Base-by-base conservation (phyloP, 92 coral and sea anemone species). In the Isaurus tuberculatus region DNA sequence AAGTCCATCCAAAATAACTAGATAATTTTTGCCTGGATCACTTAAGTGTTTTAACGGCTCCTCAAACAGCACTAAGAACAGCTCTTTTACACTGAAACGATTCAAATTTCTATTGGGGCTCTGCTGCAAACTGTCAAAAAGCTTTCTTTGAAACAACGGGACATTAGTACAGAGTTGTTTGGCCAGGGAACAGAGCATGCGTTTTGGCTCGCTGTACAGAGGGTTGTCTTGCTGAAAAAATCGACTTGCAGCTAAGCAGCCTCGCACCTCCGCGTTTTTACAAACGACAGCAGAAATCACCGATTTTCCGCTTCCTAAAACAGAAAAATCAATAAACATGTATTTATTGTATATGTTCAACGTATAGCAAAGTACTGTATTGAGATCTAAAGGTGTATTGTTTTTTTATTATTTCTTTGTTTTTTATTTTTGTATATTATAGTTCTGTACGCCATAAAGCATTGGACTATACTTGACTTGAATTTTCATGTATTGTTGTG, bases 251-350 rank as follows among this genome's bases (percentile, higher is more conserved):
- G 81, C 87, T 36, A 84, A 60, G 25, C 80, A 67, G n/a, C 69
- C 81, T 75, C 69, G n/a, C 48, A 64, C 20, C 60, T 73, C 81
- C 0, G 72, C 72, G 26, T 78, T 64, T 67, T 84, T 84, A 66
- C 82, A 84, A 37, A 84, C 30, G 14, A 72, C 82, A 37, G 87
- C 87, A 32, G 87, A 64, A 60, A 84, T 73, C 6, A 84, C 87
- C 1, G 87, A 84, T 58, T 84, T 84, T 34, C 87, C 87, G 64
- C 70, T 84, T 46, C 87, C 87, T 68, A 61, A 49, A 84, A 33
- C 20, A 20, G 20, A 4, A 34, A 55, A 43, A 31, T n/a, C n/a
- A n/a, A n/a, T n/a, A n/a, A n/a, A n/a, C n/a, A n/a, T n/a, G n/a
- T n/a, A n/a, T n/a, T n/a, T n/a, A n/a, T n/a, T n/a, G n/a, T n/a